Evolutionary conservation across 2,113 vertebrate species (phyloP).

Genomic region (Aviceda subcristata): DNA sequence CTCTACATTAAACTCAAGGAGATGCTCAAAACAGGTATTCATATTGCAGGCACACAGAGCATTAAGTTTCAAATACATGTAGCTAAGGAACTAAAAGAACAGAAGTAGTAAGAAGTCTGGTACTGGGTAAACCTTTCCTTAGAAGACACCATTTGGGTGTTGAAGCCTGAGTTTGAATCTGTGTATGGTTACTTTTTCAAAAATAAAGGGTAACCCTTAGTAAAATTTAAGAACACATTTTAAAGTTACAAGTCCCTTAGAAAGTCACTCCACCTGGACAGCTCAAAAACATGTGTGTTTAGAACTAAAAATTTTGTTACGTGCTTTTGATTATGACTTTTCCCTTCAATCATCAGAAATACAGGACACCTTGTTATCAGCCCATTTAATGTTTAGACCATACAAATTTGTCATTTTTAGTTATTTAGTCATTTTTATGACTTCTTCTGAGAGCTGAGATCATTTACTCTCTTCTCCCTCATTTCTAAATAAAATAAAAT

Average conservation of each 20-base stretch:
- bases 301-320: not conserved
- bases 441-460: constrained; percentile 3
- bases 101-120: not conserved
- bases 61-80: not conserved
- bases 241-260: not conserved
- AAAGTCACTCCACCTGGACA: not conserved
- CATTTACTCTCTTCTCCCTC: not conserved
- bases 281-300: not conserved
- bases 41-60: not conserved
- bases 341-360: not conserved
- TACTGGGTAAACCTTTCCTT: not conserved
- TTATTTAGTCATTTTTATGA: not conserved
- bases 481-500: not conserved
- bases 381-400: constrained; percentile 3
- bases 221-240: not conserved
- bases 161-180: not conserved
- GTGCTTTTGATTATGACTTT: not conserved
- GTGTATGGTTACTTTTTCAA: not conserved
- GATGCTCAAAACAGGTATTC: not conserved
- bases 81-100: not conserved
- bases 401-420: not conserved
- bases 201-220: not conserved
- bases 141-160: not conserved
- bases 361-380: constrained; percentile 21
- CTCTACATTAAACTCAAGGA: not conserved